Conservation (phyloP, 1,140 invertebrate species). For the Drosophila kikkawai region DNA sequence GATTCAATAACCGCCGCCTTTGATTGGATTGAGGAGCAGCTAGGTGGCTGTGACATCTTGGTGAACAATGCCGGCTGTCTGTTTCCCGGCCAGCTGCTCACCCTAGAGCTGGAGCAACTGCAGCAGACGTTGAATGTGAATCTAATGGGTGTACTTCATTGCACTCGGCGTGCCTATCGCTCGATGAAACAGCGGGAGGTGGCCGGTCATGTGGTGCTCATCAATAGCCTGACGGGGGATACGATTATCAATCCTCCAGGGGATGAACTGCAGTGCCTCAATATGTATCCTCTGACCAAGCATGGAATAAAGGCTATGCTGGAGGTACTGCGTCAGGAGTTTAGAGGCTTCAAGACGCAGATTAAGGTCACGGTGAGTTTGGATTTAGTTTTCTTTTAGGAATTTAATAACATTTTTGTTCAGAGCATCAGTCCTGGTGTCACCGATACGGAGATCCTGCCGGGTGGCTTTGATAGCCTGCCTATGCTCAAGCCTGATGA, state of each 20-base stretch:
- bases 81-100: slow-evolving; percentile 55
- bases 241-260: slow-evolving; percentile 49
- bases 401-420: slow-evolving; percentile 17
- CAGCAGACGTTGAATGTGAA: slow-evolving; percentile 88
- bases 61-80: slow-evolving; percentile 90
- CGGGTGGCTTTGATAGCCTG: slow-evolving; percentile 32
- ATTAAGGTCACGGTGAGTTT: slow-evolving; percentile 87
- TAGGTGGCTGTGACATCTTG: slow-evolving; percentile 89
- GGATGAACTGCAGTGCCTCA: slow-evolving; percentile 50
- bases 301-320: slow-evolving; percentile 87
- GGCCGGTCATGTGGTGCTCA: slow-evolving; percentile 88
- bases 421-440: slow-evolving; percentile 87
- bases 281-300: slow-evolving; percentile 87
- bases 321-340: slow-evolving; percentile 87
- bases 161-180: slow-evolving; percentile 88
- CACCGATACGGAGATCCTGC: slow-evolving; percentile 87
- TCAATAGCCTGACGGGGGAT: slow-evolving; percentile 74
- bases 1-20: slow-evolving; percentile 89
- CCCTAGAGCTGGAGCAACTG: slow-evolving; percentile 43
- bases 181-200: slow-evolving; percentile 89
- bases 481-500: slow-evolving; percentile 85
- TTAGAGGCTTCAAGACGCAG: slow-evolving; percentile 86
- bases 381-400: not conserved
- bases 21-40: slow-evolving; percentile 87
- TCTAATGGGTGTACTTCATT: slow-evolving; percentile 88